Evolutionary conservation across 1,140 invertebrate species (phyloP), one percentile per base, ranked within the genome.

Genomic region (Drepana arcuata): DNA sequence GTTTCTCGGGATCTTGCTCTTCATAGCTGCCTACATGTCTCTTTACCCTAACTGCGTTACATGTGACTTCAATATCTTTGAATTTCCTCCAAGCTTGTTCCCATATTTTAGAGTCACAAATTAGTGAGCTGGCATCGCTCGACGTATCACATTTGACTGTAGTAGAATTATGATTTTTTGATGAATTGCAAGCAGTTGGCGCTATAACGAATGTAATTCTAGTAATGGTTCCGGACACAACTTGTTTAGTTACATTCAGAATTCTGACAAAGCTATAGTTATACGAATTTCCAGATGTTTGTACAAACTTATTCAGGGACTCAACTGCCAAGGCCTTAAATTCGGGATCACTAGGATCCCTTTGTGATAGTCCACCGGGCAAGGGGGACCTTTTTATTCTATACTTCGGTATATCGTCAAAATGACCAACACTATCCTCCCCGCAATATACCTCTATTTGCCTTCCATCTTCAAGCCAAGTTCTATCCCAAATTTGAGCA

Each of bases 401-500:
- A 2, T n/a, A 13, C 12, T 41, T 14, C 7, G 33, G 7, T 14
- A 33, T 30, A n/a, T 16, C 5, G n/a, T 46, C 10, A 26, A 48
- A 52, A 4, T 28, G 16, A 5, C 52, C 48, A 6, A 25, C 13
- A 25, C 43, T 42, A 9, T 49, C 23, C 18, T 42, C 48, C 2
- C 75, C 45, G 39, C 86, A 87, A 2, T 60, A 51, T 0, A 87
- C 69, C 7, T 71, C 77, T 2, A 86, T 66, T 45, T 84, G 39
- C 26, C 42, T 65, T 2, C 74, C 83, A 6, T 85, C 40, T 36
- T 86, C 77, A 10, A 87, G 14, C 90, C 89, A 91, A 2, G 88
- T 84, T 49, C 84, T 75, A 21, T 89, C 86, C 87, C 87, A 89
- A 16, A 88, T 67, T 12, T 67, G 60, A 3, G 88, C 68, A 6